Conservation (phyloP, 2,113 vertebrate genomes). For the Apodemus speciosus region DNA sequence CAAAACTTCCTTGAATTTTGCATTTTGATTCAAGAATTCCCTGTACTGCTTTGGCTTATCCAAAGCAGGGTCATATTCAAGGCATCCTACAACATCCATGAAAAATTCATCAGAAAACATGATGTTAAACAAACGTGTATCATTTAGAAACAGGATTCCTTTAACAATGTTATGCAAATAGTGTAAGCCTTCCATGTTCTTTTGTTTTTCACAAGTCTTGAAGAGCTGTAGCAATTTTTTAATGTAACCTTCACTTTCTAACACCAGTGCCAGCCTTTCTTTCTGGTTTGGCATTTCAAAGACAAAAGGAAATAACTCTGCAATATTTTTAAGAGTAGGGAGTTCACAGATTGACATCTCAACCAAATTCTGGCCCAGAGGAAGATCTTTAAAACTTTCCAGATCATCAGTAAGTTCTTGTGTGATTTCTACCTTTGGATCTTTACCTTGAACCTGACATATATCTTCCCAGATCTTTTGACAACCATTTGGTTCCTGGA, state of each 20-base stretch:
- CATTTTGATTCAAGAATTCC: slow-evolving; percentile 96
- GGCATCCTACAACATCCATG: slow-evolving; percentile 97
- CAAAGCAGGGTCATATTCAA: slow-evolving; percentile 95
- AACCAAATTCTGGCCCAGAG: slow-evolving; percentile 87
- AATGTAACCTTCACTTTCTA: slow-evolving; percentile 94
- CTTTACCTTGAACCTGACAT: slow-evolving; percentile 93
- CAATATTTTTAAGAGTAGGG: slow-evolving; percentile 91
- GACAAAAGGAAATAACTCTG: slow-evolving; percentile 91
- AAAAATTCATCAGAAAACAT: slow-evolving; percentile 98
- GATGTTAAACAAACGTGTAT: slow-evolving; percentile 92
- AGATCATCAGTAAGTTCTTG: slow-evolving; percentile 91
- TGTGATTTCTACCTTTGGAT: slow-evolving; percentile 90
- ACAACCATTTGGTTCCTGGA: slow-evolving; percentile 88
- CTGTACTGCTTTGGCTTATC: slow-evolving; percentile 93
- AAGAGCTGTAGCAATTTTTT: slow-evolving; percentile 95
- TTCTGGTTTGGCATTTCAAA: slow-evolving; percentile 89
- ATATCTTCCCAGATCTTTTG: slow-evolving; percentile 92
- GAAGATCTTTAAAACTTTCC: slow-evolving; percentile 89
- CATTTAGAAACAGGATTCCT: slow-evolving; percentile 95
- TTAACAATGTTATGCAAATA: slow-evolving; percentile 94
- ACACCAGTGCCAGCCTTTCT: slow-evolving; percentile 90
- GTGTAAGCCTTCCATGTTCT: slow-evolving; percentile 92
- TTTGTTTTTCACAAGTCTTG: slow-evolving; percentile 91
- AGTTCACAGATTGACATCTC: slow-evolving; percentile 92
- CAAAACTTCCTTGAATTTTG: slow-evolving; percentile 96